These are phyloP conservation scores for Cichlasoma orientale DNA, from an alignment of 2,797 vertebrate genomes.

Conservation along the genomic window DNA sequence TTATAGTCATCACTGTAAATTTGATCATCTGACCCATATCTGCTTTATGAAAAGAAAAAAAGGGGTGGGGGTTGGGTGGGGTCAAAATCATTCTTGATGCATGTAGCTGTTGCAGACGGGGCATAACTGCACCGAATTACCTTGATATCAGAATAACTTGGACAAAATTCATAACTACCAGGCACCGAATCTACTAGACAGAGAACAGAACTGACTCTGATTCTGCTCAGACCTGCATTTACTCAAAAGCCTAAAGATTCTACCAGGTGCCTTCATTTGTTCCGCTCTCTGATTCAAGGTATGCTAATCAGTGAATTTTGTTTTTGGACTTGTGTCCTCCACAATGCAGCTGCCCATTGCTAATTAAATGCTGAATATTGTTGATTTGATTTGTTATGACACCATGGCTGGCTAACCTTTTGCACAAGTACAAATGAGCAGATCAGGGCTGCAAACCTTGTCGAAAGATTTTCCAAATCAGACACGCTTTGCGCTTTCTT, in stretches of 20 bases:
- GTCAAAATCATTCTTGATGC: background rate
- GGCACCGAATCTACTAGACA: background rate
- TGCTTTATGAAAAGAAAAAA: background rate
- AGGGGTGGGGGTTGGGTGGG: too few species aligned
- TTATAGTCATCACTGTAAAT: background rate
- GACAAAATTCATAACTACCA: conserved; percentile 9
- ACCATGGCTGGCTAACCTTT: background rate
- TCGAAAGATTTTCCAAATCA: background rate
- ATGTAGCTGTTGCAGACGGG: background rate
- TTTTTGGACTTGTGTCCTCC: background rate
- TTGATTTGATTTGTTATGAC: background rate
- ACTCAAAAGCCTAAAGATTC: background rate
- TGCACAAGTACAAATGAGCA: background rate
- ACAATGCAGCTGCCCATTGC: background rate
- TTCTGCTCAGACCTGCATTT: background rate
- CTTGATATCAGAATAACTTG: background rate
- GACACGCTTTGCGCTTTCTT: background rate
- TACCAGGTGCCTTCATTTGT: background rate
- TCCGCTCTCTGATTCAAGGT: background rate
- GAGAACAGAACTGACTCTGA: conserved; percentile 2
- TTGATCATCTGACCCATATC: background rate
- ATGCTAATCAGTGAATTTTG: conserved; percentile 5
- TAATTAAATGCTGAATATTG: background rate
- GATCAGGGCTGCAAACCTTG: background rate
- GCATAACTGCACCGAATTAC: background rate